Percentiles rank a stretch among this genome's conserved stretches.
Conservation (phyloP, 2,113 vertebrate species). For the Podarcis cretensis region DNA sequence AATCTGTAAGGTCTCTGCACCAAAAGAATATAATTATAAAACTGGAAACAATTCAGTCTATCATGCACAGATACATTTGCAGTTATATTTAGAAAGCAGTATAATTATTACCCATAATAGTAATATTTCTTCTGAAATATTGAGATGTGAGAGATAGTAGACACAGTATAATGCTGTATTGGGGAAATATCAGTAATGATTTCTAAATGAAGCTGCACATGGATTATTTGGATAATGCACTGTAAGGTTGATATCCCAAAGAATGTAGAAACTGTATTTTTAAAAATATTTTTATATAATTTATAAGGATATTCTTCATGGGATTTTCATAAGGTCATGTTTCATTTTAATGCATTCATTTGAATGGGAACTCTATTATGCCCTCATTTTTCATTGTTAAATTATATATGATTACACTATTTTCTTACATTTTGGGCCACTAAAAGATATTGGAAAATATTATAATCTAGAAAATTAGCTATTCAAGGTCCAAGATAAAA, state of each 20-base stretch:
- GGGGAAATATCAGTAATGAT: too few relatives aligned
- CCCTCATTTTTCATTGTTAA: not conserved
- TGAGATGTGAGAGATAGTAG: not conserved
- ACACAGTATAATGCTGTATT: not conserved
- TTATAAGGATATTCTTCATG: not conserved
- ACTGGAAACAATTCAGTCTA: too few relatives aligned
- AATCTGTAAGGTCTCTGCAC: not conserved
- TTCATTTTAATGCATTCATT: not conserved
- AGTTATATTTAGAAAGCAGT: not conserved
- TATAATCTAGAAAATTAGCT: not conserved
- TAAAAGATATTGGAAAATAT: not conserved
- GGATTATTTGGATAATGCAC: too few relatives aligned
- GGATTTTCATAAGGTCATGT: not conserved
- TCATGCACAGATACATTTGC: not conserved
- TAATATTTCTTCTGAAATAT: not conserved
- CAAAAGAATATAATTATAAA: not conserved
- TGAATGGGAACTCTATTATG: not conserved
- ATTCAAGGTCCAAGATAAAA: not conserved
- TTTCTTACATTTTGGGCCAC: not conserved
- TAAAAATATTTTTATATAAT: not conserved
- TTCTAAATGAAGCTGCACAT: too few relatives aligned
- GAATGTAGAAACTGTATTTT: not conserved
- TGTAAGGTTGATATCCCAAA: not conserved
- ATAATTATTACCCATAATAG: not conserved
- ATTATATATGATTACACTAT: not conserved